A percentile compares a stretch with the other conserved stretches of the same genome.
phyloP scores from a whole-genome alignment of 2,888 invertebrate species.

The Cataglyphis cursor region DNA sequence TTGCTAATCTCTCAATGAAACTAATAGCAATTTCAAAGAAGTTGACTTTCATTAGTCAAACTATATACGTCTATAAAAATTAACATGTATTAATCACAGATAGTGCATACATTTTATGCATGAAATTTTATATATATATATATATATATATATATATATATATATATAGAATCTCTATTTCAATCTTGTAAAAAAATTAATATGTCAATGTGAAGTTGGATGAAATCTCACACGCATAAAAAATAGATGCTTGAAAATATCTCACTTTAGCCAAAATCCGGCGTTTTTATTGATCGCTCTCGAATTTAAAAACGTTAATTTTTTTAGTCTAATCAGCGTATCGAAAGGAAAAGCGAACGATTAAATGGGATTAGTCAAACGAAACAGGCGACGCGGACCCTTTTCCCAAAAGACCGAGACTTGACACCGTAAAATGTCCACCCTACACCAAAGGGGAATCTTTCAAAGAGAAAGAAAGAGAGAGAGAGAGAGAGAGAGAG shows the following conservation, averaged over 20 bases:
- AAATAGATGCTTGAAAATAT: neutral
- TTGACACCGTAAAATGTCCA: slow-evolving; percentile 78
- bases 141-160: neutral
- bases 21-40: slow-evolving; percentile 10
- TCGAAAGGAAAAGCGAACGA: slow-evolving; percentile 76
- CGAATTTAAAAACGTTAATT: slow-evolving; percentile 57
- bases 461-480: slow-evolving; percentile 43
- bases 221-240: neutral
- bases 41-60: slow-evolving; percentile 1
- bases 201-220: neutral
- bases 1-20: slow-evolving; percentile 59
- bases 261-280: slow-evolving; percentile 1
- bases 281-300: slow-evolving; percentile 59
- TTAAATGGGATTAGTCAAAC: slow-evolving; percentile 76
- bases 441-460: slow-evolving; percentile 64
- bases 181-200: slow-evolving; percentile 3
- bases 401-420: slow-evolving; percentile 80
- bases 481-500: neutral
- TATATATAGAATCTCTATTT: neutral
- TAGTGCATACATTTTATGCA: neutral
- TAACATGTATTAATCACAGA: neutral
- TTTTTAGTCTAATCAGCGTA: slow-evolving; percentile 67
- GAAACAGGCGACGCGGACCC: slow-evolving; percentile 61
- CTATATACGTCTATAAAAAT: neutral
- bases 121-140: neutral